phyloP scores from a whole-genome alignment of 2,113 vertebrate species.

The Empidonax alnorum region DNA sequence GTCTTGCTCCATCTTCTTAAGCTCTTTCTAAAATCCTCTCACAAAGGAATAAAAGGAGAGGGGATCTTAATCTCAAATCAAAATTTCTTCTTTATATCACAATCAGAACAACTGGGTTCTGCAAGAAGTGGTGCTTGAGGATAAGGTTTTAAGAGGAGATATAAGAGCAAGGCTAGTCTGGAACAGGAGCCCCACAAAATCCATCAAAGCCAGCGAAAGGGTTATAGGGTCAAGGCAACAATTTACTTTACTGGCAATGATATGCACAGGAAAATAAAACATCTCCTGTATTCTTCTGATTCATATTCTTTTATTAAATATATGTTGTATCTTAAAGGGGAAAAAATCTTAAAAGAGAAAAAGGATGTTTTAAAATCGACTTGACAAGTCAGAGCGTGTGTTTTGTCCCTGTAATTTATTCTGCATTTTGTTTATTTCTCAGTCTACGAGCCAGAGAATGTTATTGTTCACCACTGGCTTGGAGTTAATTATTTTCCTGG shows the following conservation, averaged over 20 bases:
- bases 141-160: neutral
- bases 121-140: neutral
- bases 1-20: neutral
- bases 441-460: neutral
- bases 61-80: neutral
- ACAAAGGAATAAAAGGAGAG: rapidly evolving
- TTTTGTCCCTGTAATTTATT: neutral
- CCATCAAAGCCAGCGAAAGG: neutral
- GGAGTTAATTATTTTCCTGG: constrained; percentile 4
- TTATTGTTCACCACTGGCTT: neutral
- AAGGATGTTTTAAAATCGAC: neutral
- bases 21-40: neutral
- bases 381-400: neutral
- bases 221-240: neutral
- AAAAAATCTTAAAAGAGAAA: neutral
- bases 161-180: neutral
- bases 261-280: neutral
- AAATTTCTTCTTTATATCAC: neutral
- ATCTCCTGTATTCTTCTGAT: neutral
- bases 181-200: neutral
- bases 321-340: neutral
- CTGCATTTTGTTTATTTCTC: neutral
- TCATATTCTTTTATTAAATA: neutral
- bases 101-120: neutral
- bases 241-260: neutral